Percentiles rank a stretch among this genome's conserved stretches.
Evolutionary conservation across 2,797 vertebrate species (phyloP).

Genomic region (Neosilurus mollespiculum): DNA sequence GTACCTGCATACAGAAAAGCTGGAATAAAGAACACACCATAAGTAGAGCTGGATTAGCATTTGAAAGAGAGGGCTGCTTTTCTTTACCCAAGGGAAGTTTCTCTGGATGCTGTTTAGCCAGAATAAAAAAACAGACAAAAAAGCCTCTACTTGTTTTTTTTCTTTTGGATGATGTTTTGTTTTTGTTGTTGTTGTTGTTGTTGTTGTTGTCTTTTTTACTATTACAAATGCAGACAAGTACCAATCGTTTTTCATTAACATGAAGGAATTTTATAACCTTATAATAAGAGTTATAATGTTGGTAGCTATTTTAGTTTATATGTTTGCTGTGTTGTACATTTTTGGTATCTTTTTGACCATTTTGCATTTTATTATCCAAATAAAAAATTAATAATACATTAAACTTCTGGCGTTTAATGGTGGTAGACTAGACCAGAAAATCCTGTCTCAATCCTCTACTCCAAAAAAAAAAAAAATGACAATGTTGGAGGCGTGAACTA

Average conservation of each 20-base stretch:
- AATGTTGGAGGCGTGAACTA: not conserved
- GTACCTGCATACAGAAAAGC: conserved; percentile 30
- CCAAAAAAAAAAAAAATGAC: not conserved
- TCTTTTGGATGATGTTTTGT: no score
- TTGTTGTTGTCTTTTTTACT: no score
- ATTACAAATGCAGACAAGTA: not conserved
- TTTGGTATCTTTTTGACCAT: not conserved
- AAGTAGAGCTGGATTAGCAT: conserved; percentile 52
- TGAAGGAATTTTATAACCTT: not conserved
- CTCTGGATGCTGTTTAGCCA: conserved; percentile 55
- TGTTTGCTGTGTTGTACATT: not conserved
- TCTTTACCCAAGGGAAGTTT: conserved; percentile 40
- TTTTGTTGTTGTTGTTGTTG: no score
- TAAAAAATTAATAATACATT: no score
- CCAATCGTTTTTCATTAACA: not conserved
- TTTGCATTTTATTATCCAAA: not conserved
- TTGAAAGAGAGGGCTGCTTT: conserved; percentile 71
- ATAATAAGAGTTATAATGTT: not conserved
- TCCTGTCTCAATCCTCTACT: no score
- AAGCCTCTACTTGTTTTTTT: not conserved
- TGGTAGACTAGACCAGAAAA: no score
- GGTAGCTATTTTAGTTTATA: not conserved
- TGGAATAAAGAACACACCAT: conserved; percentile 63
- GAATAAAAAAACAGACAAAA: conserved; percentile 53
- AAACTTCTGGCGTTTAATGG: no score